Percentiles rank a stretch among this genome's conserved stretches.
These are phyloP conservation scores for Chironomus riparius DNA, from an alignment of 2,888 invertebrate genomes.

Conservation along the genomic window DNA sequence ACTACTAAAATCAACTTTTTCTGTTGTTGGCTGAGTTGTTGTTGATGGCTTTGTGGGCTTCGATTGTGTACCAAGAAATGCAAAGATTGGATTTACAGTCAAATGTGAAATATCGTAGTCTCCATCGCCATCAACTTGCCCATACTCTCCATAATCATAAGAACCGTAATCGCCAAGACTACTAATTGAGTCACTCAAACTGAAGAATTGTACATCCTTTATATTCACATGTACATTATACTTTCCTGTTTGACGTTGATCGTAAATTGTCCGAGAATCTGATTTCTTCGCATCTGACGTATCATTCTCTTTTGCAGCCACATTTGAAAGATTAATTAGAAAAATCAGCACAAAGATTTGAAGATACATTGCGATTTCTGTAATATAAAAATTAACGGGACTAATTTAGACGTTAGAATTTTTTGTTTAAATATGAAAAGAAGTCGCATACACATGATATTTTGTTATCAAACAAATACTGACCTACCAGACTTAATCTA, in stretches of 20 bases:
- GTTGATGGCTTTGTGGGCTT: slow-evolving; percentile 14
- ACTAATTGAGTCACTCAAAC: background rate
- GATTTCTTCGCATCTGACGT: slow-evolving; percentile 2
- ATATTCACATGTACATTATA: slow-evolving; percentile 70
- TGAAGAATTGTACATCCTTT: slow-evolving; percentile 50
- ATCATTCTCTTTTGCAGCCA: background rate
- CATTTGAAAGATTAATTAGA: too few species aligned
- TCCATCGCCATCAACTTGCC: background rate
- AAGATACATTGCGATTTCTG: too few species aligned
- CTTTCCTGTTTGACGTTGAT: slow-evolving; percentile 70
- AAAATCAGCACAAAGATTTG: too few species aligned
- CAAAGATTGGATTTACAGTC: slow-evolving; percentile 22
- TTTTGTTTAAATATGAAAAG: background rate
- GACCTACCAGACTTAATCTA: background rate
- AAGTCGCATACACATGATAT: background rate
- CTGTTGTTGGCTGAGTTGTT: background rate
- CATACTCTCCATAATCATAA: background rate
- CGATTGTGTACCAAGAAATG: background rate
- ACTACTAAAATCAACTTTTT: background rate
- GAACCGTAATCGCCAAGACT: background rate
- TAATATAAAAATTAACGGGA: background rate
- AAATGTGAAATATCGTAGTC: background rate
- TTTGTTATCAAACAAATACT: background rate
- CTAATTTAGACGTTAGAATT: background rate
- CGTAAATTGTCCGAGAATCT: slow-evolving; percentile 40